Evolutionary conservation across 2,797 vertebrate genomes (phyloP).

Genomic region (Chrysocyon brachyurus): DNA sequence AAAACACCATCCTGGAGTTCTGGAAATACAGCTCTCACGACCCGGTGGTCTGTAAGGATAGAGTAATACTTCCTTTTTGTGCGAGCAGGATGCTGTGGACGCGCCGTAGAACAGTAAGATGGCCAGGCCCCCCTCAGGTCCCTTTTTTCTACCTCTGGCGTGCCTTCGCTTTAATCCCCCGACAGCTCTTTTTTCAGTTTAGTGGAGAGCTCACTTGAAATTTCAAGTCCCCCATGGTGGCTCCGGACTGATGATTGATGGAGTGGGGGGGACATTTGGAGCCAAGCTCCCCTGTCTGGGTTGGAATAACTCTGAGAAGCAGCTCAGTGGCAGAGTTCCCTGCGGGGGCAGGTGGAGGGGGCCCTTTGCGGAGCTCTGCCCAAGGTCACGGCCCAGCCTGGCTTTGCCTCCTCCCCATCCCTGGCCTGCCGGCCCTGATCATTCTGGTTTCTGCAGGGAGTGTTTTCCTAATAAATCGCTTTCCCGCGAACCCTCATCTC

Average conservation of each 20-base stretch:
- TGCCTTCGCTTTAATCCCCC: not conserved
- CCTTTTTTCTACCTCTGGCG: not conserved
- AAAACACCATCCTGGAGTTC: not conserved
- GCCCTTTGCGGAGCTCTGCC: not conserved
- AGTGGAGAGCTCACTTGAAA: not conserved
- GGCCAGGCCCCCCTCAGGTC: not conserved
- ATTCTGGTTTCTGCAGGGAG: not conserved
- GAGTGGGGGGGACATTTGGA: not conserved
- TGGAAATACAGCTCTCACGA: not conserved
- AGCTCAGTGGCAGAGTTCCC: not conserved
- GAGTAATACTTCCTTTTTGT: not conserved
- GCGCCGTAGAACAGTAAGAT: not conserved
- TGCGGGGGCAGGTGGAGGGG: not conserved
- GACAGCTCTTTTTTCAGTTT: not conserved
- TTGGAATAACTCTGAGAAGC: not conserved
- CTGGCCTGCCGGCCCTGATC: too few species aligned
- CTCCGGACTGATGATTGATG: not conserved
- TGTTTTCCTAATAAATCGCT: not conserved
- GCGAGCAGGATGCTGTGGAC: rapidly evolving
- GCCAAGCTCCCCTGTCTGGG: not conserved
- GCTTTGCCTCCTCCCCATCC: not conserved
- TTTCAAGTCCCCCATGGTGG: not conserved
- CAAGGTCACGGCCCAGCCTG: not conserved
- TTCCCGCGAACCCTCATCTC: not conserved
- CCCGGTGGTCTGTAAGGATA: not conserved